Percentiles rank a stretch among this genome's conserved stretches.
Evolutionary conservation across 2,888 invertebrate genomes (phyloP).

Genomic region (Hypsopygia costalis): DNA sequence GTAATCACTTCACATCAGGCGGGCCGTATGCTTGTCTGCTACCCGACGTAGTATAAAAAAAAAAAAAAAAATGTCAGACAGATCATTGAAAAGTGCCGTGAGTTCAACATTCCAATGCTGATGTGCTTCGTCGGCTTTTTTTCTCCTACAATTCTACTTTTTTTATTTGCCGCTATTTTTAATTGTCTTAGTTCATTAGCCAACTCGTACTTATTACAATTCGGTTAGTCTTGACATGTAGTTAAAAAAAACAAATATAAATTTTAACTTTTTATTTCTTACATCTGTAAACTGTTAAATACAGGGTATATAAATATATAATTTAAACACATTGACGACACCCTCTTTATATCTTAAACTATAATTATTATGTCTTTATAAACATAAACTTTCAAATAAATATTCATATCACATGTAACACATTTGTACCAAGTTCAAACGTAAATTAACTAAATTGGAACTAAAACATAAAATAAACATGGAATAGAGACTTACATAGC

Average conservation of each 20-base stretch:
- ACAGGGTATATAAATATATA: background rate
- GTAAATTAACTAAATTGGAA: constrained; percentile 13
- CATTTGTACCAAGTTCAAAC: constrained; percentile 51
- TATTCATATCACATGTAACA: constrained; percentile 55
- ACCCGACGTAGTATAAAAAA: too few relatives aligned
- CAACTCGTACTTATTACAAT: too few relatives aligned
- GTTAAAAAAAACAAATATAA: background rate
- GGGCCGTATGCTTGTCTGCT: too few relatives aligned
- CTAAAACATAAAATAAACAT: constrained; percentile 7
- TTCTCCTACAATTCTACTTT: too few relatives aligned
- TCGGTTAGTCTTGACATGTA: too few relatives aligned
- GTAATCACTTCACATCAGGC: too few relatives aligned
- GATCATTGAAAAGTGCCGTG: too few relatives aligned
- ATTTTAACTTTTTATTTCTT: constrained; percentile 1
- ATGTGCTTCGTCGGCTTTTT: too few relatives aligned
- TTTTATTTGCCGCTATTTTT: too few relatives aligned
- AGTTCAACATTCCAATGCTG: too few relatives aligned
- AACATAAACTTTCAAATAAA: constrained; percentile 35
- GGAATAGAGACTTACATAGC: background rate
- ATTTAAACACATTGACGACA: constrained; percentile 13
- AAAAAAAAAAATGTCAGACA: too few relatives aligned
- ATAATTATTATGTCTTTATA: constrained; percentile 21
- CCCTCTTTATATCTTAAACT: constrained; percentile 19
- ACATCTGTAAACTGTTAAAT: constrained; percentile 3
- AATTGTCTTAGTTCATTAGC: too few relatives aligned